phyloP scores from a whole-genome alignment of 2,113 vertebrate species.

The Empidonax traillii region DNA sequence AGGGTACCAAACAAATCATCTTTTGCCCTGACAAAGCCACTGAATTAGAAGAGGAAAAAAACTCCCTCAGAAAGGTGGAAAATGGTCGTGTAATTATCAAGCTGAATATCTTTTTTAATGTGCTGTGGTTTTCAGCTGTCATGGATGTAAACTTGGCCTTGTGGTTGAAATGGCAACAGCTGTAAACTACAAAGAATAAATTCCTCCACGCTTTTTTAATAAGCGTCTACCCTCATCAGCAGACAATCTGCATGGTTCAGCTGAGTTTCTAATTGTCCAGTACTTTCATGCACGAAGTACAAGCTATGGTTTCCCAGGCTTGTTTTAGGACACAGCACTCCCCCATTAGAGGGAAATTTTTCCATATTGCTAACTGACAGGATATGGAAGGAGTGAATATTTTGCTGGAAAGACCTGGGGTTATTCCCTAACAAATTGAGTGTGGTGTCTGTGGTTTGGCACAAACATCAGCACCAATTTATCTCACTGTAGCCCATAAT shows the following conservation, averaged over 20 bases:
- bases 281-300: conserved; percentile 52
- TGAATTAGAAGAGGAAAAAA: neutral
- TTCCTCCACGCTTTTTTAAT: conserved; percentile 24
- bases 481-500: neutral
- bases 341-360: conserved; percentile 47
- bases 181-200: conserved; percentile 46
- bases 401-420: conserved; percentile 45
- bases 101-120: neutral
- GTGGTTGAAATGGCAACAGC: conserved; percentile 25
- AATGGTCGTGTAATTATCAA: neutral
- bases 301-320: conserved; percentile 35
- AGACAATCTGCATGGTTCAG: conserved; percentile 9
- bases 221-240: neutral
- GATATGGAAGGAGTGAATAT: conserved; percentile 41
- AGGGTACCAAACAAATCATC: neutral
- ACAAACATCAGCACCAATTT: neutral
- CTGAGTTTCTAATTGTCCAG: conserved; percentile 40
- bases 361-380: conserved; percentile 56
- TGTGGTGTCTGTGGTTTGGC: conserved; percentile 55
- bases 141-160: neutral
- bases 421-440: conserved; percentile 62
- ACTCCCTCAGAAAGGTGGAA: neutral
- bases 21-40: neutral
- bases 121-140: neutral
- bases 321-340: neutral